Conservation (phyloP, 1,140 invertebrate species). For the Rhagoletis pomonella region DNA sequence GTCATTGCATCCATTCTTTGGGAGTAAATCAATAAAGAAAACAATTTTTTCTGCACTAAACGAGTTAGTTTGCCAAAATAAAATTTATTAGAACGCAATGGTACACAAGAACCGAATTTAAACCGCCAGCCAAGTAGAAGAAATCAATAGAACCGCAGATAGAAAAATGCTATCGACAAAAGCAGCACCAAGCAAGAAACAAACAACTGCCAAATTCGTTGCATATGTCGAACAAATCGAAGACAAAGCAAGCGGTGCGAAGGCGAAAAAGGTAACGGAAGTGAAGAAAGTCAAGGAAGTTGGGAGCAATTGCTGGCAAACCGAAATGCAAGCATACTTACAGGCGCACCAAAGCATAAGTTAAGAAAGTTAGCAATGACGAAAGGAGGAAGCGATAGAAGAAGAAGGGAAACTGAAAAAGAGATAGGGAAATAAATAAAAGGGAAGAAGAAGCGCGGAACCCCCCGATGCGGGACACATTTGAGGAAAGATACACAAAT, state of each 20-base stretch:
- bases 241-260: background rate
- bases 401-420: background rate
- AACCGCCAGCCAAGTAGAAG: background rate
- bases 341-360: background rate
- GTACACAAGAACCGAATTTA: background rate
- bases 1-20: background rate
- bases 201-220: background rate
- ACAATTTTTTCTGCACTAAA: background rate
- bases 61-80: background rate
- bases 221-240: conserved; percentile 42
- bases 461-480: background rate
- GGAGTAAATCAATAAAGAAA: background rate
- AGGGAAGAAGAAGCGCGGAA: background rate
- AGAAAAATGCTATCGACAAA: background rate
- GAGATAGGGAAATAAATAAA: too few relatives aligned
- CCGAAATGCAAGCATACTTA: conserved; percentile 28
- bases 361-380: background rate
- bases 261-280: background rate
- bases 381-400: background rate
- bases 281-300: conserved; percentile 31
- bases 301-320: conserved; percentile 19
- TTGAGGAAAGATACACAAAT: background rate
- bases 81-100: background rate
- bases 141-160: background rate
- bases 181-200: background rate